Base-by-base conservation (phyloP, 2,888 invertebrate genomes). In the Drosophila acutilabella region DNA sequence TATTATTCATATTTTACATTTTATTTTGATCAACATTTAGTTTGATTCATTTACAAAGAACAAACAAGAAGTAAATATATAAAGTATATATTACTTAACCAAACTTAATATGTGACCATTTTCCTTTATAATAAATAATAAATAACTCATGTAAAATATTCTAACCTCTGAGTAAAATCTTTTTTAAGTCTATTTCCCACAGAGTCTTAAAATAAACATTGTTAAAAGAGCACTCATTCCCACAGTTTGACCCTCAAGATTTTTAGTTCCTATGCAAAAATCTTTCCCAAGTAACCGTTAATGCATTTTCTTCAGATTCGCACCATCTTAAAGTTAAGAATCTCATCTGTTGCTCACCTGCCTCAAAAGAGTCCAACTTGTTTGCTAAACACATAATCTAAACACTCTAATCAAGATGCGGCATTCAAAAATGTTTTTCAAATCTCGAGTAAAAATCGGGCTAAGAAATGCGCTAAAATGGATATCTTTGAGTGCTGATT, bases 381-480 rank as follows among this genome's bases (percentile, higher is more conserved):
- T 78, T 81, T 67, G 78, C 50, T 64, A 79, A 83, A 83, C 84
- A 83, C 66, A 62, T 54, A 48, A 2, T 74, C 54, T 66, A 38
- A 66, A 47, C 56, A 65, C 56, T 53, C 67, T 68, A 60, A 80
- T 79, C 78, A 71, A 74, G 77, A 79, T 80, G 62, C 71, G 56
- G 53, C 44, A 38, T 40, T 13, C 51, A 42, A 23, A 47, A 44
- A 65, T 7, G 54, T 72, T 20, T 41, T 56, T 64, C 18, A 56
- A 53, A 75, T 70, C 78, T 64, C 11, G 20, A 20, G 18, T 40
- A 20, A 33, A 59, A 75, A 78, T 75, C 76, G 61, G 60, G 47
- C 62, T 64, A 78, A 64, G 74, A 73, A 77, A 71, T 77, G 80
- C 67, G 78, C 66, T 38, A 61, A 70, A 69, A 52, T 71, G 67